Evolutionary conservation across 1,140 invertebrate genomes (phyloP).

Genomic region (Akabosia matsudoensis): DNA sequence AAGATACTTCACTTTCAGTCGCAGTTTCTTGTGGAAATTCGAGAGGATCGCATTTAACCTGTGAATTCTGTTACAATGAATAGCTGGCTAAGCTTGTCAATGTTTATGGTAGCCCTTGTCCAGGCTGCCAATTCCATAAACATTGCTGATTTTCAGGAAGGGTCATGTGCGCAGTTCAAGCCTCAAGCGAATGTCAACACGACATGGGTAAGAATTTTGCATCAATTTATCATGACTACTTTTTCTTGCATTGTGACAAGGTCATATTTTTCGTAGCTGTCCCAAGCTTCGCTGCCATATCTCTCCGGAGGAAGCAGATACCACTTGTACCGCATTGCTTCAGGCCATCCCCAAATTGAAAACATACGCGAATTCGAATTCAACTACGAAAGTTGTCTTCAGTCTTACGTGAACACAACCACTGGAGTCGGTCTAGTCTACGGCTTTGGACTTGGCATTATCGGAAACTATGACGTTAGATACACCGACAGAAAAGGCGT

Average conservation of each 20-base stretch:
- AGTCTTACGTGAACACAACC: neutral
- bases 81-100: neutral
- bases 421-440: neutral
- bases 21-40: no score
- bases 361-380: neutral
- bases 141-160: neutral
- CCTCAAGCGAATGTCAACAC: neutral
- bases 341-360: neutral
- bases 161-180: neutral
- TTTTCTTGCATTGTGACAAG: neutral
- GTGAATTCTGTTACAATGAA: no score
- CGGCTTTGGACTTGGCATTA: neutral
- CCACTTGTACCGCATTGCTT: neutral
- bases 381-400: neutral
- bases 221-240: neutral
- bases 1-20: no score
- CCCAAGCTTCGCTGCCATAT: neutral
- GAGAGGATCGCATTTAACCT: no score
- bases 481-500: neutral
- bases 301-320: neutral
- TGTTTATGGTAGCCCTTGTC: neutral
- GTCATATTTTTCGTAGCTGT: neutral
- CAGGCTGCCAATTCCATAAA: no score
- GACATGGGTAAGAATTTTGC: neutral
- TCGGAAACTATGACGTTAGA: neutral